Evolutionary conservation across 2,888 invertebrate species (phyloP), one percentile per base, ranked within the genome.

Genomic region (Adelphocoris suturalis): DNA sequence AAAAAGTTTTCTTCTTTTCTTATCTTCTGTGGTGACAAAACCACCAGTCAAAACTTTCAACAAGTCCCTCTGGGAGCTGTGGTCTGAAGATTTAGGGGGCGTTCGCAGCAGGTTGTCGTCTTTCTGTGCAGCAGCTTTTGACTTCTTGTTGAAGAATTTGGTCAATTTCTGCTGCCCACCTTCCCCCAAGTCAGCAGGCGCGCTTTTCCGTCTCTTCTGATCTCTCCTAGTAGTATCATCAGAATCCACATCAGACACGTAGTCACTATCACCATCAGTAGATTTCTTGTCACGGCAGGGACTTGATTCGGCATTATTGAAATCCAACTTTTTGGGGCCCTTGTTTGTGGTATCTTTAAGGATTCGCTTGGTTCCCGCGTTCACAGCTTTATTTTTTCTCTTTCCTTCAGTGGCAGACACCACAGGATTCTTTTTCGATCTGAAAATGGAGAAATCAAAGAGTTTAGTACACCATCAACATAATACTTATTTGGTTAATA

Each of bases 141-240:
- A 19, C n/a, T 68, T 19, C 16, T 52, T 82, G 52, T 48, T 23
- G 52, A 82, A 80, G 19, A n/a, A 80, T 3, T 28, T 19, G 19
- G 68, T 68, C 68, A 68, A 23, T 68, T 80, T 80, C 16, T 7
- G n/a, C 78, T 47, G 37, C 3, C 7, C 52, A 3, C 13, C 82
- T 5, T 52, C 52, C 46, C 78, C 78, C 12, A 46, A 46, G 48
- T 52, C 76, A 28, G 75, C 89, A 19, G 89, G 89, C 3, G 89
- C 89, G 47, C 89, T 90, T n/a, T 76, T 84, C 16, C 89, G 37
- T 48, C 89, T 85, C 12, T 28, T 52, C n/a, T n/a, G 85, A 12
- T 61, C 85, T 16, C 16, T 57, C 23, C 7, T 14, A 1, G 55
- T 28, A 14, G 0, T 57, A 4, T 19, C 68, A 5, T 68, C 86